These are phyloP conservation scores for Caranx melampygus DNA, from an alignment of 2,113 vertebrate genomes.

Conservation along the genomic window DNA sequence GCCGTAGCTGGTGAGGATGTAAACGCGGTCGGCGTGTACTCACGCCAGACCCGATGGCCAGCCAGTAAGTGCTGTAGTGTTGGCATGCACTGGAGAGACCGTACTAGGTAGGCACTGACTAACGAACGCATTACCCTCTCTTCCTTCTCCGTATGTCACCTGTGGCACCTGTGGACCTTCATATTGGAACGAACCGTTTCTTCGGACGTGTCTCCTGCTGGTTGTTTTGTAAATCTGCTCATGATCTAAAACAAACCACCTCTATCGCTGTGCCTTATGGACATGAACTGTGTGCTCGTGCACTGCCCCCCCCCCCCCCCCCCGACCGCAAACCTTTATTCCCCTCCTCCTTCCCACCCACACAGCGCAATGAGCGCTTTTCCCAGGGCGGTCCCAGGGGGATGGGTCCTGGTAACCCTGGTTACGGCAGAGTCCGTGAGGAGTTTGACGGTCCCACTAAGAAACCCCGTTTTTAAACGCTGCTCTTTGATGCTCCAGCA, in stretches of 20 bases:
- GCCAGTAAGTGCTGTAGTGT: slow-evolving; percentile 14
- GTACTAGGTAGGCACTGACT: slow-evolving; percentile 80
- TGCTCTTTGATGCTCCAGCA: slow-evolving; percentile 67
- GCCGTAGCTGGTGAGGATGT: neutral
- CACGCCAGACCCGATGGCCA: neutral
- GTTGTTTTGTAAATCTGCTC: slow-evolving; percentile 77
- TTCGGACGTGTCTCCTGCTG: slow-evolving; percentile 88
- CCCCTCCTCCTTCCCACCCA: slow-evolving; percentile 67
- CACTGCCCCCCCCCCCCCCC: slow-evolving; percentile 46
- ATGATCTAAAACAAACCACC: slow-evolving; percentile 63
- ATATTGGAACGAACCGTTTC: slow-evolving; percentile 99
- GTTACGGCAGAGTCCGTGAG: slow-evolving; percentile 98
- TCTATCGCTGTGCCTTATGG: slow-evolving; percentile 58
- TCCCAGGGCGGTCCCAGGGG: slow-evolving; percentile 92
- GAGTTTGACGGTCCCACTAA: slow-evolving; percentile 98
- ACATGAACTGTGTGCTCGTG: slow-evolving; percentile 77
- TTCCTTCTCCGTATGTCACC: slow-evolving; percentile 99
- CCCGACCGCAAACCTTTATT: neutral
- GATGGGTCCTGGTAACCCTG: slow-evolving; percentile 94
- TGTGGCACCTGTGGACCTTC: slow-evolving; percentile 99
- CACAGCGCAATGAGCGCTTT: slow-evolving; percentile 98
- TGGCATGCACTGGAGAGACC: slow-evolving; percentile 72
- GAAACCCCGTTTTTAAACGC: slow-evolving; percentile 97
- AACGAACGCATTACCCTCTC: slow-evolving; percentile 98
- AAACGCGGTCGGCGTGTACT: neutral